These are phyloP conservation scores for Trissonchulus latispiculum DNA, from an alignment of 2,888 invertebrate genomes.

Conservation along the genomic window DNA sequence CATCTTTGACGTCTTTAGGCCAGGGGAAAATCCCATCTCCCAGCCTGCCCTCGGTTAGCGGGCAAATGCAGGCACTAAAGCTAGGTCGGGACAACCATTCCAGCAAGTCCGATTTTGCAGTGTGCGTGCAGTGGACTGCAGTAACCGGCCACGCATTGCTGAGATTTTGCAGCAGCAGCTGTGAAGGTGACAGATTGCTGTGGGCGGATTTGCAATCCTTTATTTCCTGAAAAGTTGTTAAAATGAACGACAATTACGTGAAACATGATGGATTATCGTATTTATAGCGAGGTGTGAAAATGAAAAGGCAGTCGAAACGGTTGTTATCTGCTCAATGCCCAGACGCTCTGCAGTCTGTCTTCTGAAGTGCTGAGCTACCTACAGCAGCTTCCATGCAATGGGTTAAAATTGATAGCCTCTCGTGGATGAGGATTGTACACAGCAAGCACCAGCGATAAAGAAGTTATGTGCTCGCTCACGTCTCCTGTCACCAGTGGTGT, in stretches of 20 bases:
- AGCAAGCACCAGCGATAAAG: too few species aligned
- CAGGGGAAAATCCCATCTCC: slow-evolving; percentile 3
- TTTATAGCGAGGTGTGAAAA: too few species aligned
- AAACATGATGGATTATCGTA: too few species aligned
- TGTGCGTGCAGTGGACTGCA: slow-evolving; percentile 39
- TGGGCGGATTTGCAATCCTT: not conserved
- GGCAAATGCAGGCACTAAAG: slow-evolving; percentile 37
- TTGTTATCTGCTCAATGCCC: not conserved
- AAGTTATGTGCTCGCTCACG: too few species aligned
- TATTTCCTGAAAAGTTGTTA: not conserved
- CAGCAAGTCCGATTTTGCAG: slow-evolving; percentile 29
- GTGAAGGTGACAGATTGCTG: slow-evolving; percentile 25
- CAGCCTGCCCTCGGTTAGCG: slow-evolving; percentile 35
- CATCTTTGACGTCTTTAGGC: not conserved
- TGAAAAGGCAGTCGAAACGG: not conserved
- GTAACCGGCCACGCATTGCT: slow-evolving; percentile 30
- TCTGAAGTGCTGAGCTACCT: too few species aligned
- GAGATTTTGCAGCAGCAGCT: slow-evolving; percentile 28
- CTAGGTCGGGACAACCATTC: slow-evolving; percentile 27
- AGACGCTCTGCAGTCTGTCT: too few species aligned
- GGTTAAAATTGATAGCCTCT: too few species aligned
- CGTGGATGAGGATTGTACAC: too few species aligned
- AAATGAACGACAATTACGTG: not conserved
- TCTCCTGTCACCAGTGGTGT: too few species aligned
- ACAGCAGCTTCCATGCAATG: too few species aligned